Base-by-base conservation (phyloP, 2,113 vertebrate species). In the Heterotilapia buettikoferi region DNA sequence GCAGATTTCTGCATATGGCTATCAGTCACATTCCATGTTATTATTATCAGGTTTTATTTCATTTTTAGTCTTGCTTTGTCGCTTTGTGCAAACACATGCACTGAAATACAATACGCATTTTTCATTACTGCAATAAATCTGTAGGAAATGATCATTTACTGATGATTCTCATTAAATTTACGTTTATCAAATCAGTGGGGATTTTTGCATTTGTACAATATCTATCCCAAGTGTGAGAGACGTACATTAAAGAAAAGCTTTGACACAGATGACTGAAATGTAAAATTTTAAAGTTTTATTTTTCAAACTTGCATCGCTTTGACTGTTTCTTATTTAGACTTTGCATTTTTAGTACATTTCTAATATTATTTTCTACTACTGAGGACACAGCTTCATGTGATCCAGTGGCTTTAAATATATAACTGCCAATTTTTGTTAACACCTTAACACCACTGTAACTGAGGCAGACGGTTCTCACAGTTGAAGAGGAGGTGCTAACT, bases 1-100 rank as follows among this genome's bases (percentile, higher is more conserved):
- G 81, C 91, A 92, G 84, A 91, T 90, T 86, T 82, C 80, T 92
- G 86, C 92, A 93, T 92, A 93, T 92, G 88, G 86, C 80, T 53
- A 68, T 91, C 87, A 80, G 83, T 91, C 82, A 90, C 31, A 71
- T 78, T 87, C 80, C 59, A 76, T 79, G 78, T 84, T 87, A 38
- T 89, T 52, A 73, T 89, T 84, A 86, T 40, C 63, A 11, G 12
- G 4, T 54, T 90, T 87, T 86, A 13, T 52, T 73, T 33, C 71
- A 86, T 87, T 84, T 82, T 47, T 9, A 10, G 66, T 57, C 5
- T 43, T 26, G 6, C 21, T 63, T 83, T 85, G 26, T 87, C 1
- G 7, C 16, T 47, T 84, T 82, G 47, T n/a, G 12, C 4, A 18
- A 38, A 52, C 21, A 85, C 24, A 84, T 82, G 24, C 53, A 43